Conservation (phyloP, 2,888 invertebrate species). For the Eledona agricola region DNA sequence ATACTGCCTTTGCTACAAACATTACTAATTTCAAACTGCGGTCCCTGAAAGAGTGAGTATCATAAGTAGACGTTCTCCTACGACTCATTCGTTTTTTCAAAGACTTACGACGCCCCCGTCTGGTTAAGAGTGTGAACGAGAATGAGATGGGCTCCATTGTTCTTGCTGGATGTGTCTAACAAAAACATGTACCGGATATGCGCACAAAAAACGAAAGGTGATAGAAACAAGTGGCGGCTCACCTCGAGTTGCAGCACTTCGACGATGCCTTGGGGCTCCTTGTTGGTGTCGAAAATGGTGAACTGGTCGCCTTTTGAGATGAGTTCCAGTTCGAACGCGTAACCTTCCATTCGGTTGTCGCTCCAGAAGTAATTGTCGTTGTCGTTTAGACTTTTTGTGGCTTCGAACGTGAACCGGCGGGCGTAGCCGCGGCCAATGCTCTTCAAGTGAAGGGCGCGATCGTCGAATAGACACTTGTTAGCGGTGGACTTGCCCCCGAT, state of each 20-base stretch:
- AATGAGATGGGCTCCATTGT: constrained; percentile 34
- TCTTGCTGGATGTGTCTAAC: constrained; percentile 38
- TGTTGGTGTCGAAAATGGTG: constrained; percentile 74
- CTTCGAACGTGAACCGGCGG: constrained; percentile 76
- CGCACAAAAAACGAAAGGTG: constrained; percentile 11
- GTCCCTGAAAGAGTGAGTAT: constrained; percentile 63
- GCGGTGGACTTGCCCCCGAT: constrained; percentile 47
- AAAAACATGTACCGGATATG: constrained; percentile 41
- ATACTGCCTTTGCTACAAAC: constrained; percentile 59
- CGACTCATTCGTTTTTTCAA: constrained; percentile 43
- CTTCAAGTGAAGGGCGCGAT: constrained; percentile 72
- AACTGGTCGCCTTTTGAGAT: constrained; percentile 76
- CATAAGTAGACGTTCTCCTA: constrained; percentile 48
- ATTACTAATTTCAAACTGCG: constrained; percentile 64
- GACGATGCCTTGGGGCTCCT: constrained; percentile 72
- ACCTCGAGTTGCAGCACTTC: constrained; percentile 75
- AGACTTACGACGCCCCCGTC: constrained; percentile 59
- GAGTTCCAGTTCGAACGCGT: constrained; percentile 75
- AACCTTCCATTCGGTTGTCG: constrained; percentile 78
- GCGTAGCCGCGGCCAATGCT: constrained; percentile 80
- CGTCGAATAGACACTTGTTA: constrained; percentile 69
- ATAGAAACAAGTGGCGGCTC: constrained; percentile 45
- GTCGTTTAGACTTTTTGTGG: constrained; percentile 69
- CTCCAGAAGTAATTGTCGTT: constrained; percentile 82
- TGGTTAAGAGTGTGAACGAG: constrained; percentile 29